Conservation (phyloP, 2,888 invertebrate species). For the Linnaemya tessellans region DNA sequence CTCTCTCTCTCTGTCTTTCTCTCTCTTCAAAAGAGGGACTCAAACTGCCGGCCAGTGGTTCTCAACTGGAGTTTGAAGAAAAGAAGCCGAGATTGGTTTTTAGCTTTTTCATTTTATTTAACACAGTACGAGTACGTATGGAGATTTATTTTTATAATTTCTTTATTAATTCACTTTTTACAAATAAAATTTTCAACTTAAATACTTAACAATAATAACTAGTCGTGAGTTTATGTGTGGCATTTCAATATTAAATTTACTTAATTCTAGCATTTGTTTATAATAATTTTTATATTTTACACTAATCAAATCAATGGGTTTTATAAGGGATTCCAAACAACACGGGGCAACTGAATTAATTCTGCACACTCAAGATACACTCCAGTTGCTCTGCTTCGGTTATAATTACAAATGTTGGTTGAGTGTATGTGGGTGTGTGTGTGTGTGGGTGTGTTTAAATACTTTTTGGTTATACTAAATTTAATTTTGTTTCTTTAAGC, state of each 20-base stretch:
- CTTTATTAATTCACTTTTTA: slow-evolving; percentile 46
- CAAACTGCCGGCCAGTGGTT: neutral
- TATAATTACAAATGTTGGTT: slow-evolving; percentile 40
- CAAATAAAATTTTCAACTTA: slow-evolving; percentile 62
- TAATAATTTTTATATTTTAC: slow-evolving; percentile 37
- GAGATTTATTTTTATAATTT: slow-evolving; percentile 46
- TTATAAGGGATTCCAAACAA: slow-evolving; percentile 31
- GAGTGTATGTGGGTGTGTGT: slow-evolving; percentile 5
- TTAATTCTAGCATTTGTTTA: slow-evolving; percentile 16
- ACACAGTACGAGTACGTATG: slow-evolving; percentile 62
- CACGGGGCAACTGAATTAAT: slow-evolving; percentile 37
- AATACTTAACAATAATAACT: slow-evolving; percentile 69
- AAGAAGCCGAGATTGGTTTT: neutral
- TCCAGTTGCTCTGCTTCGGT: neutral
- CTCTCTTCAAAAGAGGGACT: too few species aligned
- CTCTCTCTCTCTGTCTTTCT: too few species aligned
- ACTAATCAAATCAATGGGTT: slow-evolving; percentile 10
- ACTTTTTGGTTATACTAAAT: slow-evolving; percentile 53
- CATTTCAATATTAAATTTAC: slow-evolving; percentile 14
- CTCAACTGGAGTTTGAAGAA: neutral
- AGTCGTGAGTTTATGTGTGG: slow-evolving; percentile 54
- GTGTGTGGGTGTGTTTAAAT: slow-evolving; percentile 28
- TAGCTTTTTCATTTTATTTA: slow-evolving; percentile 43
- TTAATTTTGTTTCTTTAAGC: slow-evolving; percentile 46
- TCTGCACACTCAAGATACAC: slow-evolving; percentile 22